Evolutionary conservation across 2,888 invertebrate genomes (phyloP).

Genomic region (Carterocephalus palaemon): DNA sequence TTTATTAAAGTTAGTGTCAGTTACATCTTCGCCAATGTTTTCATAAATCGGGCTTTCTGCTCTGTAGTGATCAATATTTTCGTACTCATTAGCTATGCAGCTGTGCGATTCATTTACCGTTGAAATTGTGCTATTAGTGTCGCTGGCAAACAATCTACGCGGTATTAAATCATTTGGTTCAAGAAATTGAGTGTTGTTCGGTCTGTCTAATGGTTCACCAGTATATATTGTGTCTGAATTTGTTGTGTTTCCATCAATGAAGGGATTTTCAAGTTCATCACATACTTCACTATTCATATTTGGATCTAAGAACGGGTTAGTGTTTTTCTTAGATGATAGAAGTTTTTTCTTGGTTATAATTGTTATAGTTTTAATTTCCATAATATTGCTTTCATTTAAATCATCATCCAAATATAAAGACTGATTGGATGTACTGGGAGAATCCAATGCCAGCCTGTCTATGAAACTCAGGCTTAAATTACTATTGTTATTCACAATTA

Average conservation of each 20-base stretch:
- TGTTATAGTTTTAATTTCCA: slow-evolving; percentile 76
- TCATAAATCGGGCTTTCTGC: slow-evolving; percentile 66
- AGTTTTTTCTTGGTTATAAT: slow-evolving; percentile 67
- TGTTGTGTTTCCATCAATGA: slow-evolving; percentile 41
- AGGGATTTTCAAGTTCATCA: slow-evolving; percentile 50
- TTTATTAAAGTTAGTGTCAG: slow-evolving; percentile 55
- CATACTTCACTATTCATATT: slow-evolving; percentile 42
- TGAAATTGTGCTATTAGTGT: slow-evolving; percentile 68
- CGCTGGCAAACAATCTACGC: slow-evolving; percentile 56
- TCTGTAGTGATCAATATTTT: slow-evolving; percentile 61
- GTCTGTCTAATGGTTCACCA: slow-evolving; percentile 43
- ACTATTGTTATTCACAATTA: slow-evolving; percentile 57
- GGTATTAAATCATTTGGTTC: slow-evolving; percentile 48
- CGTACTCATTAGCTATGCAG: slow-evolving; percentile 55
- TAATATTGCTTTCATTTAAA: slow-evolving; percentile 74
- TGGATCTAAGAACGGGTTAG: slow-evolving; percentile 69
- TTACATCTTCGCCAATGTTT: slow-evolving; percentile 50
- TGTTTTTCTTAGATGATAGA: slow-evolving; percentile 48
- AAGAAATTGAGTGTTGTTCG: slow-evolving; percentile 30
- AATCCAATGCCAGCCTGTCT: slow-evolving; percentile 64
- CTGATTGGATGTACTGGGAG: slow-evolving; percentile 59
- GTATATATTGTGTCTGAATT: slow-evolving; percentile 56
- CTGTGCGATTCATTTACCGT: slow-evolving; percentile 60
- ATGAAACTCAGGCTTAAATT: slow-evolving; percentile 70
- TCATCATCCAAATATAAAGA: slow-evolving; percentile 70